Evolutionary conservation across 2,113 vertebrate genomes (phyloP).

Genomic region (Labeo catla): DNA sequence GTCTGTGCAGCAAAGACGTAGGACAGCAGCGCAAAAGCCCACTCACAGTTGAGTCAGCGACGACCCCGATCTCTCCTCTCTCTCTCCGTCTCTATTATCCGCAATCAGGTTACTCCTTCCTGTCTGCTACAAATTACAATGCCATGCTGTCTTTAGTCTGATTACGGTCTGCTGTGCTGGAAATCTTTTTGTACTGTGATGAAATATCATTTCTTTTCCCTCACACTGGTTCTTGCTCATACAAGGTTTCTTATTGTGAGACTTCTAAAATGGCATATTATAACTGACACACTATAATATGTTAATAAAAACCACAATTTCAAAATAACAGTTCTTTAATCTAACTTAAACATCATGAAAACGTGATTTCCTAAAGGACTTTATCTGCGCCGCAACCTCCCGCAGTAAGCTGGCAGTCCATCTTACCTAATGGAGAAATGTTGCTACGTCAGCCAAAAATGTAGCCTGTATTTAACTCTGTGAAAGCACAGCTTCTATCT

Average conservation of each 20-base stretch:
- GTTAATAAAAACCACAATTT: conserved; percentile 28
- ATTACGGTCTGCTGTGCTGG: conserved; percentile 23
- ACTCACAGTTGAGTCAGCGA: conserved; percentile 40
- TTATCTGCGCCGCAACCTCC: not conserved
- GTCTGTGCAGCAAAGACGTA: conserved; percentile 14
- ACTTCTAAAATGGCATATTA: not conserved
- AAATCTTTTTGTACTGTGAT: conserved; percentile 31
- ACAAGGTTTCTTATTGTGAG: not conserved
- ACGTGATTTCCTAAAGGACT: conserved; percentile 2
- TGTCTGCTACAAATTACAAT: conserved; percentile 40
- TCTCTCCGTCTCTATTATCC: conserved; percentile 11
- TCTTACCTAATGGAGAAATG: conserved; percentile 19
- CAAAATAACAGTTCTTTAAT: conserved; percentile 2
- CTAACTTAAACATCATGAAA: conserved; percentile 24
- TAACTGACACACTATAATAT: not conserved
- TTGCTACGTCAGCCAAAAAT: conserved; percentile 10
- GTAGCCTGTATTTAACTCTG: conserved; percentile 16
- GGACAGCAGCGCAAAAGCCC: conserved; percentile 33
- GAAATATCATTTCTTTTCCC: conserved; percentile 21
- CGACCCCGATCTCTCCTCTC: conserved; percentile 26
- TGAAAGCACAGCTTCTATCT: not conserved
- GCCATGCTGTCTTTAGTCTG: conserved; percentile 22
- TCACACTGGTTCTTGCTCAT: not conserved
- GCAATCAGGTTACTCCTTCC: conserved; percentile 39
- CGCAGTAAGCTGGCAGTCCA: conserved; percentile 10